phyloP scores from a whole-genome alignment of 2,888 invertebrate genomes.

The Stenichneumon culpator region DNA sequence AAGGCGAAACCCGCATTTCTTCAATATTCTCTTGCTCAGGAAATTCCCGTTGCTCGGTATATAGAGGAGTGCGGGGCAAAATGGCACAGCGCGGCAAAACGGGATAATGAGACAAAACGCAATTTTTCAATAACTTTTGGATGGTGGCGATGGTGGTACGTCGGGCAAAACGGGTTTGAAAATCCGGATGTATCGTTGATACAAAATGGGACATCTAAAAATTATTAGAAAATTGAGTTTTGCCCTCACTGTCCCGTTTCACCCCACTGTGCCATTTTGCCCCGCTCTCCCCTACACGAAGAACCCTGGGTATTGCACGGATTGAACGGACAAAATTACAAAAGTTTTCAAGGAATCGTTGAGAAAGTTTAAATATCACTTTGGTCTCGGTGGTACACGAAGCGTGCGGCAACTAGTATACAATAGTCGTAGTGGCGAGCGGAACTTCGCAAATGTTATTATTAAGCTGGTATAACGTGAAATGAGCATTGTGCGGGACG shows the following conservation, averaged over 20 bases:
- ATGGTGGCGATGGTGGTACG: too few relatives aligned
- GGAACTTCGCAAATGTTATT: constrained; percentile 42
- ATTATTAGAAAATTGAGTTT: too few relatives aligned
- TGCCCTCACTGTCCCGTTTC: too few relatives aligned
- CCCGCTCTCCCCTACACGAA: too few relatives aligned
- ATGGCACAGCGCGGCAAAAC: too few relatives aligned
- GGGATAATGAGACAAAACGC: too few relatives aligned
- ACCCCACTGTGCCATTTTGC: too few relatives aligned
- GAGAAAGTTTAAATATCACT: constrained; percentile 56
- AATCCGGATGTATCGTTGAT: too few relatives aligned
- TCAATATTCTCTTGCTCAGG: not conserved
- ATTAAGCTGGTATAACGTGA: constrained; percentile 15
- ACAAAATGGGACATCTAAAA: too few relatives aligned
- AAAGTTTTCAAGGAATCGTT: constrained; percentile 44
- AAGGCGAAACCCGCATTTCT: not conserved
- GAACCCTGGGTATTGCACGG: not conserved
- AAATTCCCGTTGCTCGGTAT: not conserved
- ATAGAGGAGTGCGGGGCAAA: too few relatives aligned
- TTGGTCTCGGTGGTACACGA: constrained; percentile 25
- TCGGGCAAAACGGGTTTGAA: too few relatives aligned
- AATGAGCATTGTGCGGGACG: not conserved
- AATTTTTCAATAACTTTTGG: too few relatives aligned
- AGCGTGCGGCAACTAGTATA: not conserved
- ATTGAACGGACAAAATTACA: constrained; percentile 31
- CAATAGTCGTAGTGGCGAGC: not conserved